phyloP scores from a whole-genome alignment of 1,140 invertebrate genomes.

The Scaptomyza montana region DNA sequence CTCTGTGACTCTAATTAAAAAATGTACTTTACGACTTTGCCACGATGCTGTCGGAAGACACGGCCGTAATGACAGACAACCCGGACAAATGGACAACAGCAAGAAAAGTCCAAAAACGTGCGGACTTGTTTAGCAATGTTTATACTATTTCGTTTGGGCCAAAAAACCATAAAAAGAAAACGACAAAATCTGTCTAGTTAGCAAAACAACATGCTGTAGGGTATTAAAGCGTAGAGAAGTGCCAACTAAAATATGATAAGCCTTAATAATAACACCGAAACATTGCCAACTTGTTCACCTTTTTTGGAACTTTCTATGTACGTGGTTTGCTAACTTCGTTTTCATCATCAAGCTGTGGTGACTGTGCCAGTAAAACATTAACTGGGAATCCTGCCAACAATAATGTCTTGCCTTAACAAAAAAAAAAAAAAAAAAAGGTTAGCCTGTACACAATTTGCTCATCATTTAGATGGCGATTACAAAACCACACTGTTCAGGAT shows the following conservation, averaged over 20 bases:
- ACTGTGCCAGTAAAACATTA: conserved; percentile 19
- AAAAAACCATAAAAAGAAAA: conserved; percentile 34
- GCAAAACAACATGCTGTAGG: conserved; percentile 38
- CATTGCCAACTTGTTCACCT: conserved; percentile 19
- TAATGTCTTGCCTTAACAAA: conserved; percentile 38
- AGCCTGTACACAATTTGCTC: conserved; percentile 52
- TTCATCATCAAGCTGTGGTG: conserved; percentile 34
- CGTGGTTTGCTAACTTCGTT: too few relatives aligned
- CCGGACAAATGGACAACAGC: conserved; percentile 16
- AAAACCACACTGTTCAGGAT: conserved; percentile 16
- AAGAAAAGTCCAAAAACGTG: conserved; percentile 47
- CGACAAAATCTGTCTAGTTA: conserved; percentile 3
- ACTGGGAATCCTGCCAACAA: conserved; percentile 43
- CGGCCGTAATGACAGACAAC: conserved; percentile 54
- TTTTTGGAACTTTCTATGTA: conserved; percentile 1
- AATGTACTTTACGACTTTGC: conserved; percentile 79
- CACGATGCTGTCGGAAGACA: conserved; percentile 25
- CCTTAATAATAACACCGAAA: conserved; percentile 55
- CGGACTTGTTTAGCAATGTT: conserved; percentile 19
- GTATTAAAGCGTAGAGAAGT: conserved; percentile 18
- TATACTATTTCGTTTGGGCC: too few relatives aligned
- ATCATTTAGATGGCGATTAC: conserved; percentile 69
- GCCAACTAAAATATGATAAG: conserved; percentile 61
- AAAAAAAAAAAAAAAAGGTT: conserved; percentile 33
- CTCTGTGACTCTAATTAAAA: conserved; percentile 82